Evolutionary conservation across 2,888 invertebrate genomes (phyloP).

Genomic region (Anorthoa munda): DNA sequence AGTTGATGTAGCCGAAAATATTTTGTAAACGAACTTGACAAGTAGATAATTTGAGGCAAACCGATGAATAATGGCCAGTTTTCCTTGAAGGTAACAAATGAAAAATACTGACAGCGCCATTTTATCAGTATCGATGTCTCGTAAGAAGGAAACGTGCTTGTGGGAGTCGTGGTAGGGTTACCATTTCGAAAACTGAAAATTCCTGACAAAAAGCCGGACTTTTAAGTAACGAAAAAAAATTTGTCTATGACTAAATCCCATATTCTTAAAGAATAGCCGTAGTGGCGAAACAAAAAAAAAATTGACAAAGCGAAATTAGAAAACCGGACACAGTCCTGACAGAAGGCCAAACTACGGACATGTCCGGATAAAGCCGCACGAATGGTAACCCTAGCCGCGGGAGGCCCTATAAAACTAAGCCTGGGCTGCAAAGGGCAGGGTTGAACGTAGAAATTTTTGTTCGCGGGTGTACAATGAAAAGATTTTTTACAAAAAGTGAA

Average conservation of each 20-base stretch:
- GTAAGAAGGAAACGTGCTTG: conserved; percentile 61
- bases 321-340: too few species aligned
- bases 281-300: too few species aligned
- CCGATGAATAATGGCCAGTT: conserved; percentile 32
- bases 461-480: not conserved
- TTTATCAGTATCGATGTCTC: conserved; percentile 55
- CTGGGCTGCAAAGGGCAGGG: conserved; percentile 21
- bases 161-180: conserved; percentile 23
- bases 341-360: too few species aligned
- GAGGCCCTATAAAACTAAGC: conserved; percentile 65
- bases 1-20: conserved; percentile 4
- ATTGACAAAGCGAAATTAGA: too few species aligned
- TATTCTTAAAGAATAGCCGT: too few species aligned
- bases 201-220: too few species aligned
- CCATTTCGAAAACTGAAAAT: too few species aligned
- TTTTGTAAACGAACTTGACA: conserved; percentile 32
- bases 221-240: too few species aligned
- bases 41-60: conserved; percentile 35
- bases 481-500: not conserved
- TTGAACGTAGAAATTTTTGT: conserved; percentile 6
- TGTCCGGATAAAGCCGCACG: too few species aligned
- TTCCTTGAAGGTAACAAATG: conserved; percentile 38
- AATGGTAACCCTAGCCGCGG: conserved; percentile 6
- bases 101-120: conserved; percentile 43
- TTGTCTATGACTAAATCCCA: too few species aligned